phyloP scores from a whole-genome alignment of 2,113 vertebrate species.

The Rhinolophus sinicus region DNA sequence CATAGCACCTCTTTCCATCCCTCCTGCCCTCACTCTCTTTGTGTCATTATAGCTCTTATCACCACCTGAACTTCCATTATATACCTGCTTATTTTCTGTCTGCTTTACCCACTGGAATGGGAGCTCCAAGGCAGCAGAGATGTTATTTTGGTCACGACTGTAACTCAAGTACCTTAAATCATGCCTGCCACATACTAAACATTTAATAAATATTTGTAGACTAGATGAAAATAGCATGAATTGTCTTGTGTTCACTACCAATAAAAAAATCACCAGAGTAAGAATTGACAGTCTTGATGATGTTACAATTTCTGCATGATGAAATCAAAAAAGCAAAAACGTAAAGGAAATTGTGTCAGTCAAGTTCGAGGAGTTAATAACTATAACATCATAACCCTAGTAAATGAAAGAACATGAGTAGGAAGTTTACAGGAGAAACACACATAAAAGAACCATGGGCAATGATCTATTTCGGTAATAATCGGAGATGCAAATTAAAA shows the following conservation, averaged over 20 bases:
- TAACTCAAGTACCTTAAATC: not conserved
- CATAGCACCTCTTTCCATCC: not conserved
- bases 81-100: not conserved
- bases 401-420: not conserved
- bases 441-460: not conserved
- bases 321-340: not conserved
- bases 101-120: not conserved
- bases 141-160: not conserved
- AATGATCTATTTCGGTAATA: not conserved
- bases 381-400: not conserved
- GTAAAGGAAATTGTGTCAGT: not conserved
- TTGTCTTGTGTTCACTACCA: not conserved
- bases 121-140: not conserved
- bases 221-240: not conserved
- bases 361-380: not conserved
- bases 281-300: not conserved
- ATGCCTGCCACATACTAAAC: not conserved
- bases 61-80: not conserved
- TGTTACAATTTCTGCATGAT: not conserved
- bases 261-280: not conserved
- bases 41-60: not conserved
- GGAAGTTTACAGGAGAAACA: conserved; percentile 2
- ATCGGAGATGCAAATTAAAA: not conserved
- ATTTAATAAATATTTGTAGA: not conserved
- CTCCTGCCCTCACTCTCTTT: not conserved